A percentile compares a stretch with the other conserved stretches of the same genome.
phyloP scores from a whole-genome alignment of 2,113 vertebrate species.

The Dermatemys mawii region DNA sequence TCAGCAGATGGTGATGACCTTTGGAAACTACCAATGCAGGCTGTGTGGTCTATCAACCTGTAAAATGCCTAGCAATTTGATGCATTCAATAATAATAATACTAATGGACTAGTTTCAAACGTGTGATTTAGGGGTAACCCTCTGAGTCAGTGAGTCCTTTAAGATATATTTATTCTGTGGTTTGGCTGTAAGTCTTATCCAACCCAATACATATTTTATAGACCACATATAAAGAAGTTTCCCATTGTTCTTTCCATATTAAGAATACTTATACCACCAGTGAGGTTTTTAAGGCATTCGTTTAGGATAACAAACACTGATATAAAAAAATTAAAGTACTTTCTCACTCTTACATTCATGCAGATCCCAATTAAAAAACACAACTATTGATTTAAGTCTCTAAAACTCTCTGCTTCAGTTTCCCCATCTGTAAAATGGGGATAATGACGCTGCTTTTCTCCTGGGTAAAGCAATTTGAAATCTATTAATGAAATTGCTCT shows the following conservation, averaged over 20 bases:
- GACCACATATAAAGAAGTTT: neutral
- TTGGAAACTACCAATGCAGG: neutral
- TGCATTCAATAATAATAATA: neutral
- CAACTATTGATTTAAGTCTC: neutral
- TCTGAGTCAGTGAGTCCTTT: neutral
- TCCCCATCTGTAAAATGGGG: neutral
- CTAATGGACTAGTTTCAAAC: neutral
- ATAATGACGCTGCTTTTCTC: neutral
- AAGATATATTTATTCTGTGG: neutral
- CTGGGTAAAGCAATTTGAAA: neutral
- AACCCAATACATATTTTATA: neutral
- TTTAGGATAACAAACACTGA: neutral
- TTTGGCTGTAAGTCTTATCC: neutral
- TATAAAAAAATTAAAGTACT: neutral
- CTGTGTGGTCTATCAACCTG: neutral
- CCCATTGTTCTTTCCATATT: rapidly evolving
- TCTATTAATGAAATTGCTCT: neutral
- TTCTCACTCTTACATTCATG: neutral
- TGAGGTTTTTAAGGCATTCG: neutral
- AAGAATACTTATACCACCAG: rapidly evolving
- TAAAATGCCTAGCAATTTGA: neutral
- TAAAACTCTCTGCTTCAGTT: too few species aligned
- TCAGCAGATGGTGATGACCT: neutral
- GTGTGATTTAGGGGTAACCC: neutral
- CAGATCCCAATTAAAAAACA: neutral